A percentile compares a stretch with the other conserved stretches of the same genome.
These are phyloP conservation scores for Epinotia ramella DNA, from an alignment of 2,888 invertebrate genomes.

Conservation along the genomic window DNA sequence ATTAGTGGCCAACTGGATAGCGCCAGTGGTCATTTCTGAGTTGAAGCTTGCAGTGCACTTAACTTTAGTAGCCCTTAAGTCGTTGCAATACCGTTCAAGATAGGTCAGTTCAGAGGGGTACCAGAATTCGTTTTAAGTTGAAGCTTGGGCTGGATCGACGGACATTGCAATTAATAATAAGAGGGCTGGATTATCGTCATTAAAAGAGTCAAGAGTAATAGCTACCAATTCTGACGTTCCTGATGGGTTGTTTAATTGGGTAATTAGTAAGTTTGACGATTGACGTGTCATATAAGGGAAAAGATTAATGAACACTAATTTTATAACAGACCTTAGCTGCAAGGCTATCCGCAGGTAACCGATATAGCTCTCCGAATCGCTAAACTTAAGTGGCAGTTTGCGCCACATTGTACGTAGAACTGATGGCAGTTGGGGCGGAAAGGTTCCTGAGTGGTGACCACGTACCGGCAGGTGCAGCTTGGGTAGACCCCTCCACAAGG, in stretches of 20 bases:
- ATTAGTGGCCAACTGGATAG: not conserved
- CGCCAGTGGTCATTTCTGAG: not conserved
- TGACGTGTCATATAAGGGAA: no score
- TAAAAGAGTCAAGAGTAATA: constrained; percentile 6
- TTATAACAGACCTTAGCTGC: no score
- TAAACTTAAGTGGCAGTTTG: no score
- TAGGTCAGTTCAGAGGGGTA: not conserved
- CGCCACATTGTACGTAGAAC: no score
- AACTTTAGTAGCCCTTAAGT: not conserved
- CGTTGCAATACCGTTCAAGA: not conserved
- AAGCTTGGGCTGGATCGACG: constrained; percentile 12
- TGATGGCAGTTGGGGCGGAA: no score
- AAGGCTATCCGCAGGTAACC: no score
- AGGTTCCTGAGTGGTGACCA: no score
- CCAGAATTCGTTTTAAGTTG: constrained; percentile 20
- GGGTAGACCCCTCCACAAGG: no score
- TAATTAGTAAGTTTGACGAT: not conserved
- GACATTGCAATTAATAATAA: constrained; percentile 27
- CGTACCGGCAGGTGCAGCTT: no score
- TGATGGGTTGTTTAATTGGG: not conserved
- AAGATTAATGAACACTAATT: no score
- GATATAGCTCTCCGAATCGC: no score
- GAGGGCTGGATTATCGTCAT: constrained; percentile 5
- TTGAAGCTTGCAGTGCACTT: no score
- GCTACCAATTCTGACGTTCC: not conserved